Percentiles rank a stretch among this genome's conserved stretches.
Evolutionary conservation across 1,140 invertebrate species (phyloP).

Genomic region (Trichogramma pretiosum): DNA sequence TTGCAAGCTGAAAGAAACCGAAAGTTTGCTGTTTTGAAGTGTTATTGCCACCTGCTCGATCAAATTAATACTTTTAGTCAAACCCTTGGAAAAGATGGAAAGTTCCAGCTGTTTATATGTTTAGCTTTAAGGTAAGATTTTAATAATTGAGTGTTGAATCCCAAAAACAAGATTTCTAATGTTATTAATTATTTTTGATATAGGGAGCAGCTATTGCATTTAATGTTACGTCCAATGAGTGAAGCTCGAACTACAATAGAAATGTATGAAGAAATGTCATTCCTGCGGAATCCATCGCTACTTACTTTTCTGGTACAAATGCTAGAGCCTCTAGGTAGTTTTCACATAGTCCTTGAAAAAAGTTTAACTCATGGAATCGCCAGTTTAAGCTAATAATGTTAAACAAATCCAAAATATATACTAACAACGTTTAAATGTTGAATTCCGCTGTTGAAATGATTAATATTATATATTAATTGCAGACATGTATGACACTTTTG

Average conservation of each 20-base stretch:
- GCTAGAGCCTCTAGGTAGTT: conserved; percentile 83
- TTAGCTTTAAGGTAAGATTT: conserved; percentile 47
- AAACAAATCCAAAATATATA: conserved; percentile 3
- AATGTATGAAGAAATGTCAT: conserved; percentile 95
- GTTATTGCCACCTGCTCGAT: conserved; percentile 70
- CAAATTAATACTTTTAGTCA: conserved; percentile 78
- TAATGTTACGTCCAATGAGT: conserved; percentile 80
- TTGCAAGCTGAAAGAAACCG: conserved; percentile 41
- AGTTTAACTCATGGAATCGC: conserved; percentile 89
- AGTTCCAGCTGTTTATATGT: conserved; percentile 95
- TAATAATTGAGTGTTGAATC: background rate
- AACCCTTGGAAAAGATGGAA: conserved; percentile 92
- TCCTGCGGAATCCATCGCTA: conserved; percentile 75
- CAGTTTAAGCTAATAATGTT: conserved; percentile 38
- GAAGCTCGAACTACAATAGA: conserved; percentile 74
- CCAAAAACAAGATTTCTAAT: background rate
- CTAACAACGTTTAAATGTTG: background rate
- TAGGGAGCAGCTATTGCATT: conserved; percentile 87
- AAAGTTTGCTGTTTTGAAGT: conserved; percentile 60
- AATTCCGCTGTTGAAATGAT: background rate
- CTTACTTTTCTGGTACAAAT: conserved; percentile 87
- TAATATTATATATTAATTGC: background rate
- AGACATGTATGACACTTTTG: conserved; percentile 9
- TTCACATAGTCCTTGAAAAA: conserved; percentile 86
- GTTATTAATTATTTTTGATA: conserved; percentile 23